Base-by-base conservation (phyloP, 1,140 invertebrate genomes). In the Drosophila busckii region DNA sequence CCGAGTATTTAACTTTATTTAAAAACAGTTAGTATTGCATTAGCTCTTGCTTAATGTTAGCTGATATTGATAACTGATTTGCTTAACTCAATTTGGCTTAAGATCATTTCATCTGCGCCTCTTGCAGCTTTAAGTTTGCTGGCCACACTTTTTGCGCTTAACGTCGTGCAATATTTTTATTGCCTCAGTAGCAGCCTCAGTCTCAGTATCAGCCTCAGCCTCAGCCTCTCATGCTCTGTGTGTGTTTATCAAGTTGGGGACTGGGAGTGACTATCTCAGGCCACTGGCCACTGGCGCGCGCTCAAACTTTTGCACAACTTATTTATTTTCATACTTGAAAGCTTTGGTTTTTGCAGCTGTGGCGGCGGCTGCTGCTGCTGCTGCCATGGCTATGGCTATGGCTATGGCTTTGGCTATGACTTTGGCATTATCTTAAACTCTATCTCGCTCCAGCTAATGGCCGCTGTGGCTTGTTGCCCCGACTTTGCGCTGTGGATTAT, bases 311-410 rank as follows among this genome's bases (percentile, higher is more conserved):
- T 54, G 61, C 42, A 42, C 25, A 71, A 67, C 45, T 71, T 71
- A 71, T 71, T 73, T 71, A 71, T 68, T 73, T 68, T 71, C 50
- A 73, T 71, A 71, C 56, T 71, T 75, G 16, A 66, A 37, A 70
- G 61, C 68, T 54, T 54, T 54, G 68, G 54, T 54, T 50, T 54
- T 35, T 45, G 40, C 16, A 26, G 49, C 35, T 46, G 37, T 12
- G n/a, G 5, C n/a, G 13, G 10, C 13, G 10, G 12, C 1, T 7
- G 3, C 37, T 12, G 1, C 10, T 2, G 7, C 20, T 29, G 4
- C 6, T 15, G 1, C n/a, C 12, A 3, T 13, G 13, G 15, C 26
- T 20, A 20, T 20, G 20, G 23, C 6, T 31, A 16, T 31, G 6
- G 12, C 6, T n/a, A 28, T 52, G 13, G n/a, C 9, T 19, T 12